Evolutionary conservation across 2,888 invertebrate species (phyloP).

Genomic region (Eugnorisma glareosa): DNA sequence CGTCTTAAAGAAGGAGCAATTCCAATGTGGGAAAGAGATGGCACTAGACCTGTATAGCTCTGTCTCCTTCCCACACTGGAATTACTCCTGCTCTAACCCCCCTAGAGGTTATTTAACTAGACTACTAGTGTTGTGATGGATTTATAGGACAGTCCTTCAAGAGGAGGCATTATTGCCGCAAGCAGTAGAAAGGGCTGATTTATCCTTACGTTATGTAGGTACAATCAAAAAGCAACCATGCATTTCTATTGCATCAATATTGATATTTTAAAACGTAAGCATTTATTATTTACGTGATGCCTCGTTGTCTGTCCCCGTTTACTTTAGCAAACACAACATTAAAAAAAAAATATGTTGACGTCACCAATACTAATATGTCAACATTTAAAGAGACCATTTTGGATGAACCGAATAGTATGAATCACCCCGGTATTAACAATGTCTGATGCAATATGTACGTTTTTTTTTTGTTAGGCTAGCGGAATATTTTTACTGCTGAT

Average conservation of each 20-base stretch:
- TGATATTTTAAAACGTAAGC: neutral
- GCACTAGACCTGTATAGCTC: too few relatives aligned
- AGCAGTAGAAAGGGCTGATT: neutral
- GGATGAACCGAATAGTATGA: slow-evolving; percentile 5
- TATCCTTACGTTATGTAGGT: neutral
- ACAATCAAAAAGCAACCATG: neutral
- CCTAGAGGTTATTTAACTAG: too few relatives aligned
- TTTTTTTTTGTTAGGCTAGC: neutral
- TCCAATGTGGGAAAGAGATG: too few relatives aligned
- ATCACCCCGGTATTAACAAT: slow-evolving; percentile 11
- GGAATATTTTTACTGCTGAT: too few relatives aligned
- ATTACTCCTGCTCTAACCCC: too few relatives aligned
- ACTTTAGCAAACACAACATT: neutral
- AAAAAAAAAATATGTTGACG: neutral
- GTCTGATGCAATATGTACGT: slow-evolving; percentile 34
- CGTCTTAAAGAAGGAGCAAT: too few relatives aligned
- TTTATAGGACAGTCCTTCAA: neutral
- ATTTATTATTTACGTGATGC: neutral
- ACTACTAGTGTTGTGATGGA: too few relatives aligned
- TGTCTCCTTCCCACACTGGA: too few relatives aligned
- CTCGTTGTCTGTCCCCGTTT: neutral
- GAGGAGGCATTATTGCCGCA: neutral
- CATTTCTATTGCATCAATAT: slow-evolving; percentile 5
- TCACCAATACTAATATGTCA: slow-evolving; percentile 24
- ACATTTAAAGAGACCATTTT: neutral